A percentile compares a stretch with the other conserved stretches of the same genome.
Evolutionary conservation across 1,140 invertebrate genomes (phyloP).

Genomic region (Drosophila auraria): DNA sequence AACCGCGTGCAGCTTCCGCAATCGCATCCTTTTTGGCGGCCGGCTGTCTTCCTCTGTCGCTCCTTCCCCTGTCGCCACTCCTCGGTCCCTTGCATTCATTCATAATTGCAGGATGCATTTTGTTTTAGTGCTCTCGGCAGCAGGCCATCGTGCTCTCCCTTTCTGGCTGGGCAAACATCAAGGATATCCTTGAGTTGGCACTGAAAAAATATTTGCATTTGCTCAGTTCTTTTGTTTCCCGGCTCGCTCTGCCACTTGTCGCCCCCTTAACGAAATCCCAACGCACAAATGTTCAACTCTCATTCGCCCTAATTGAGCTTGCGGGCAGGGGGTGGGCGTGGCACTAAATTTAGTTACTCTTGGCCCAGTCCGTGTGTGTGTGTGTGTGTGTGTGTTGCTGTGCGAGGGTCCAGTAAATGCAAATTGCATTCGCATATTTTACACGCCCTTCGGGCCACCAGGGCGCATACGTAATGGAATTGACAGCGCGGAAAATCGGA

Average conservation of each 20-base stretch:
- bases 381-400: conserved; percentile 17
- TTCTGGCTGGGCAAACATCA: conserved; percentile 64
- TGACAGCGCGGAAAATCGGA: conserved; percentile 68
- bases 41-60: conserved; percentile 45
- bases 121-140: conserved; percentile 49
- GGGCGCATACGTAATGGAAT: conserved; percentile 69
- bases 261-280: conserved; percentile 13
- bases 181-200: conserved; percentile 80
- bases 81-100: conserved; percentile 48
- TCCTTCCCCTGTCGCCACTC: conserved; percentile 25
- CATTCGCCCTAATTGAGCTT: conserved; percentile 35
- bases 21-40: conserved; percentile 57
- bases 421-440: conserved; percentile 71
- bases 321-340: conserved; percentile 14
- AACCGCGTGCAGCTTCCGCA: conserved; percentile 48
- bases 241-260: conserved; percentile 20
- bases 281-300: conserved; percentile 26
- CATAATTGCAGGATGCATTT: conserved; percentile 81
- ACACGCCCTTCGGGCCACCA: conserved; percentile 23
- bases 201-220: conserved; percentile 75
- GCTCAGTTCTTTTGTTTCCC: conserved; percentile 21
- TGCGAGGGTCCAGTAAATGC: conserved; percentile 43
- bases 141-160: conserved; percentile 3
- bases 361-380: neutral
- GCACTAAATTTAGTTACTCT: conserved; percentile 48